Conservation (phyloP, 2,888 invertebrate genomes). For the Masnerella sp. region DNA sequence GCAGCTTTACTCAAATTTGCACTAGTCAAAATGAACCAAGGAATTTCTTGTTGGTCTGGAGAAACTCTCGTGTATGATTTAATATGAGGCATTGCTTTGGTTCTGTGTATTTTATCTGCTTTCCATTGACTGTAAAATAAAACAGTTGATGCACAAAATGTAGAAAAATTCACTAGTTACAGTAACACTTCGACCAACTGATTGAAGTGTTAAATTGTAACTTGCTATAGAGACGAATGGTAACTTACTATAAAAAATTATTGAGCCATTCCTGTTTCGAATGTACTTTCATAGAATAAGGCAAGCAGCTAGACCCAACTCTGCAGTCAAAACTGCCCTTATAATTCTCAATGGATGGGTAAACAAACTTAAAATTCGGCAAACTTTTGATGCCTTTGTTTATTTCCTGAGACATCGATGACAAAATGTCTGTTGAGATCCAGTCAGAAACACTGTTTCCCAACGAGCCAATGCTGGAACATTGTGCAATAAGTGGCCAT, state of each 20-base stretch:
- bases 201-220: neutral
- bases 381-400: conserved; percentile 79
- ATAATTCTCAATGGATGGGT: conserved; percentile 91
- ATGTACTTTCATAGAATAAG: conserved; percentile 88
- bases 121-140: conserved; percentile 87
- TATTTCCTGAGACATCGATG: conserved; percentile 80
- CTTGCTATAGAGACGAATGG: neutral
- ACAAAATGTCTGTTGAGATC: conserved; percentile 87
- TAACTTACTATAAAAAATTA: conserved; percentile 64
- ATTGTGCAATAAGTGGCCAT: conserved; percentile 90
- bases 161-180: conserved; percentile 10
- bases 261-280: conserved; percentile 91
- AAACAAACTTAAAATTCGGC: conserved; percentile 83
- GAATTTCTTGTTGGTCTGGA: conserved; percentile 82
- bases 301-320: conserved; percentile 91
- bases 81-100: conserved; percentile 95
- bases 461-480: conserved; percentile 93
- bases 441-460: conserved; percentile 84
- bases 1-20: conserved; percentile 98
- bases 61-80: conserved; percentile 92
- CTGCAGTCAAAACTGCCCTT: conserved; percentile 89
- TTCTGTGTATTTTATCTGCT: conserved; percentile 83
- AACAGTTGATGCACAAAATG: no score
- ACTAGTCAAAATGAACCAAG: conserved; percentile 93
- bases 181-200: no score